Evolutionary conservation across 2,113 vertebrate species (phyloP), one percentile per base, ranked within the genome.

Genomic region (Rhea pennata): DNA sequence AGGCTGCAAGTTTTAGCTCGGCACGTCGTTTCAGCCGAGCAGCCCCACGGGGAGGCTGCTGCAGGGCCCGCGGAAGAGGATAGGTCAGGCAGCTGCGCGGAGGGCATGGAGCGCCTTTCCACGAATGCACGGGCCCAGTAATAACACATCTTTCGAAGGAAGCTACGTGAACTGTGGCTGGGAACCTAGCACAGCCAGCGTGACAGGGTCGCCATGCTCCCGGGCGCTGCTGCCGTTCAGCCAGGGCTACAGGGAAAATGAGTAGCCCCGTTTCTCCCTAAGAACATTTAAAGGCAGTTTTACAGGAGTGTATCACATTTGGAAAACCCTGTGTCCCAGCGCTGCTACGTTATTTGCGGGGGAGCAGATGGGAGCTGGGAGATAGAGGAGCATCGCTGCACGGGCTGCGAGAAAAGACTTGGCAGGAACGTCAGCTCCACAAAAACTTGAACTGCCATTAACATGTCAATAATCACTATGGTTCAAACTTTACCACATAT

Each of bases 211-310:
- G 24, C 64, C 54, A 4, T 0, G 53, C 92, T 92, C 88, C 64
- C 88, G 88, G 96, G 92, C 51, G 44, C 70, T 31, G 39, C 71
- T 12, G 77, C 88, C 2, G 2, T 82, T 84, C 4, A 0, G 31
- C 50, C 72, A 54, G 51, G 8, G 56, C 42, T 29, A 51, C 0
- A 10, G 88, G 75, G 76, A 66, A 86, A 82, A 72, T 2, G 61
- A 96, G 65, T 5, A 67, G 91, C 24, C 21, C n/a, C 16, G 33
- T 64, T 85, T 51, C 71, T 94, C 53, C 67, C 71, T 61, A 73
- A 92, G 95, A 96, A 90, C 77, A 50, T 84, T 95, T 71, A 69
- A 79, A 84, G 56, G 29, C 24, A 75, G 73, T 40, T 75, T 96
- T 29, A 84, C 79, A 88, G 95, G 83, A 87, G 82, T 8, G 56